A percentile compares a stretch with the other conserved stretches of the same genome.
phyloP scores from a whole-genome alignment of 1,140 invertebrate species.

The Chelonus insularis region DNA sequence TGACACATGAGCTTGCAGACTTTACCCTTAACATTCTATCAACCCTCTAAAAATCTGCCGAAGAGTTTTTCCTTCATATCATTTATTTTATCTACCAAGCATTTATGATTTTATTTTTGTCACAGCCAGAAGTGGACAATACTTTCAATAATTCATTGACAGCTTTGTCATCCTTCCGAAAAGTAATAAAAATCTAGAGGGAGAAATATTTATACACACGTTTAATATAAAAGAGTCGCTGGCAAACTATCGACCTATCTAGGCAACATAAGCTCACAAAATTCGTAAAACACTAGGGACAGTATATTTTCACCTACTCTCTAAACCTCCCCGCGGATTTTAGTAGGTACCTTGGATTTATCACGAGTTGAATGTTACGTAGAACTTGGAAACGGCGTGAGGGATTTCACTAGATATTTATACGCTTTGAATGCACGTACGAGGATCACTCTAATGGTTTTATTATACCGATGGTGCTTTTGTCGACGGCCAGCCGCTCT shows the following conservation, averaged over 20 bases:
- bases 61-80: too few relatives aligned
- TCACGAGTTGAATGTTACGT: slow-evolving; percentile 19
- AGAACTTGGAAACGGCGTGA: slow-evolving; percentile 33
- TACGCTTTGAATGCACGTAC: slow-evolving; percentile 49
- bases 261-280: too few relatives aligned
- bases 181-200: too few relatives aligned
- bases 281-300: too few relatives aligned
- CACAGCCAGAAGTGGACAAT: too few relatives aligned
- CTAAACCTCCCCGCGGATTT: background rate
- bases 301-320: background rate
- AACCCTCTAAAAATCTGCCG: background rate
- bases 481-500: background rate
- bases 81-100: too few relatives aligned
- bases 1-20: background rate
- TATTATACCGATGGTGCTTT: slow-evolving; percentile 44
- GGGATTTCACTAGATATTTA: slow-evolving; percentile 56
- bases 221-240: too few relatives aligned
- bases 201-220: too few relatives aligned
- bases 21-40: background rate
- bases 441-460: slow-evolving; percentile 50
- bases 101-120: too few relatives aligned
- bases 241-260: too few relatives aligned
- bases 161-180: too few relatives aligned
- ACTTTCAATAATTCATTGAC: too few relatives aligned
- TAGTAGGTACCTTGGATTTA: slow-evolving; percentile 14